phyloP scores from a whole-genome alignment of 2,113 vertebrate genomes.

The Brienomyrus longianalis region DNA sequence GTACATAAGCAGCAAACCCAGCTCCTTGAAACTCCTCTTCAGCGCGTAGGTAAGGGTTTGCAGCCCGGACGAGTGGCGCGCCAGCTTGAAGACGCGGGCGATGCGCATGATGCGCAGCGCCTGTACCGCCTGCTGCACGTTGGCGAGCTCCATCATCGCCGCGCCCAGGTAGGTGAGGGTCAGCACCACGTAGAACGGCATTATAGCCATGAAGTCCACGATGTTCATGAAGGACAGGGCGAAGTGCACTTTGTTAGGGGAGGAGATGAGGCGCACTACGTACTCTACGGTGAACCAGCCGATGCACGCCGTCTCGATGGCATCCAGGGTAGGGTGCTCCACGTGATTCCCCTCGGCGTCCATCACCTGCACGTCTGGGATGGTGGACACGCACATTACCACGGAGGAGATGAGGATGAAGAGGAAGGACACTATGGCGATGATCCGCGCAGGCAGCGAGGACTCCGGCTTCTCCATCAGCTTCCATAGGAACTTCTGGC shows the following conservation, averaged over 20 bases:
- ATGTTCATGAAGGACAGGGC: conserved; percentile 88
- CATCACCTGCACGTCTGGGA: conserved; percentile 85
- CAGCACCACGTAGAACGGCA: conserved; percentile 89
- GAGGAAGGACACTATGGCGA: conserved; percentile 83
- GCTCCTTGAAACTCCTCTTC: conserved; percentile 88
- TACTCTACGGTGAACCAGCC: conserved; percentile 93
- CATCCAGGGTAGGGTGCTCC: conserved; percentile 85
- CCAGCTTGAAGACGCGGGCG: conserved; percentile 89
- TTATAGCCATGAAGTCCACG: conserved; percentile 84
- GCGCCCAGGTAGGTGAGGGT: conserved; percentile 81
- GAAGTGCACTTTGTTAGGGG: conserved; percentile 83
- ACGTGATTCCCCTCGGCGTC: conserved; percentile 76
- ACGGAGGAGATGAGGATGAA: conserved; percentile 82
- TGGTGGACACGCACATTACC: conserved; percentile 92
- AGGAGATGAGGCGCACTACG: conserved; percentile 75
- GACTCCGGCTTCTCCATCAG: conserved; percentile 95
- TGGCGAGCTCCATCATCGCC: conserved; percentile 83
- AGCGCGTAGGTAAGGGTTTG: conserved; percentile 91
- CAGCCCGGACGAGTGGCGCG: conserved; percentile 86
- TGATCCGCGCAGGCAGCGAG: conserved; percentile 73
- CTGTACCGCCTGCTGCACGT: conserved; percentile 89
- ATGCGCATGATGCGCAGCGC: conserved; percentile 88
- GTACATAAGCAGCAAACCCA: conserved; percentile 91
- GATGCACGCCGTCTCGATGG: conserved; percentile 88
- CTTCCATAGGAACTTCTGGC: conserved; percentile 82